A percentile compares a stretch with the other conserved stretches of the same genome.
Conservation (phyloP, 2,113 vertebrate species). For the Murina feae region DNA sequence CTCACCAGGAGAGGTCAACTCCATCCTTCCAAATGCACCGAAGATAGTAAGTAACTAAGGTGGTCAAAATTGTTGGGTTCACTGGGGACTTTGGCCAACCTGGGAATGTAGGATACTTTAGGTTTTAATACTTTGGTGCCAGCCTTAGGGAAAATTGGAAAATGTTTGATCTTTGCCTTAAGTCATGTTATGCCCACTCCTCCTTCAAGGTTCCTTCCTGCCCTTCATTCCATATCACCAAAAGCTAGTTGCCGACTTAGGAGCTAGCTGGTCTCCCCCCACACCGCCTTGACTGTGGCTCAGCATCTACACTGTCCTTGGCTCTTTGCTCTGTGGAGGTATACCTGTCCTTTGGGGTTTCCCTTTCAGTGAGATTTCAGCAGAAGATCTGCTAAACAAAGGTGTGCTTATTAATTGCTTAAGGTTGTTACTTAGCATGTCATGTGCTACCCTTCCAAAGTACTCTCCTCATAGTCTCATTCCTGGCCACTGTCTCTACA, state of each 20-base stretch:
- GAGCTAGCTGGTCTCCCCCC: not conserved
- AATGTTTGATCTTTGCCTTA: not conserved
- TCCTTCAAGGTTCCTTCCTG: not conserved
- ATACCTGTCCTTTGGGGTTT: not conserved
- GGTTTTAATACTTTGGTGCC: not conserved
- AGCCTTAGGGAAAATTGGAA: not conserved
- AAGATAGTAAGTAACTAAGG: not conserved
- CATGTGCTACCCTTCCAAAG: not conserved
- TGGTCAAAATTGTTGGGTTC: not conserved
- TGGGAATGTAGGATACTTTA: not conserved
- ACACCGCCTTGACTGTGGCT: not conserved
- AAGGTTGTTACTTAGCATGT: not conserved
- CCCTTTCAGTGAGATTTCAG: constrained; percentile 24
- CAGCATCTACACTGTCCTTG: not conserved
- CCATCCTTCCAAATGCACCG: not conserved
- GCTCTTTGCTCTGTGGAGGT: not conserved
- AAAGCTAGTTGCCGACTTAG: not conserved
- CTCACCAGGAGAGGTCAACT: not conserved
- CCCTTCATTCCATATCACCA: not conserved
- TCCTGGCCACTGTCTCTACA: not conserved
- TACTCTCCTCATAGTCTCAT: not conserved
- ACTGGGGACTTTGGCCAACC: not conserved
- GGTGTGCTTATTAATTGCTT: not conserved
- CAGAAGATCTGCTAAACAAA: not conserved
- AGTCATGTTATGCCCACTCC: not conserved